Conservation (phyloP, 2,113 vertebrate species). For the Archilochus colubris region DNA sequence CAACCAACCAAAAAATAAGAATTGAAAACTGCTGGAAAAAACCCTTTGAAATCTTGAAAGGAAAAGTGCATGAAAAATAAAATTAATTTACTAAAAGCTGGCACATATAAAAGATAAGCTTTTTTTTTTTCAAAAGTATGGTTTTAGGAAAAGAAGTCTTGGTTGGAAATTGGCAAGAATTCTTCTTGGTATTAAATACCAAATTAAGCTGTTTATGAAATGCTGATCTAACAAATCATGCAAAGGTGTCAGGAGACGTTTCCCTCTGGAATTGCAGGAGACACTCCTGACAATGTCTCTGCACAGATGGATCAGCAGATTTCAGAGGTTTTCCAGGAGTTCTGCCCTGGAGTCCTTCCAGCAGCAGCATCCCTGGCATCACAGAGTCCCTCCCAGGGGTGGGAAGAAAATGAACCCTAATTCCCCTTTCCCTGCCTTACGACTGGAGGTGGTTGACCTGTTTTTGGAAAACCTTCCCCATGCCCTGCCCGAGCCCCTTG, state of each 20-base stretch:
- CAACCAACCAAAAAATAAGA: not conserved
- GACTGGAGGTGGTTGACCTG: not conserved
- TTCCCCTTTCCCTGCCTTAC: not conserved
- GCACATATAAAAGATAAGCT: fast-evolving
- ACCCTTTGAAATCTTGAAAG: not conserved
- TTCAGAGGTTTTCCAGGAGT: not conserved
- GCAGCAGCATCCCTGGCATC: fast-evolving
- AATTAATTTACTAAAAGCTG: not conserved
- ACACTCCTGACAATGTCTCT: not conserved
- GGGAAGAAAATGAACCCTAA: fast-evolving
- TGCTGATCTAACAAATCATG: not conserved
- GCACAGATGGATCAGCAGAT: not conserved
- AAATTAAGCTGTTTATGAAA: not conserved
- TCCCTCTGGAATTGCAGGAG: not conserved
- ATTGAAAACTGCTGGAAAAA: not conserved
- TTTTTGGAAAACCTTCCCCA: not conserved
- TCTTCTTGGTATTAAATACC: not conserved
- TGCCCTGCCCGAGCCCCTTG: not conserved
- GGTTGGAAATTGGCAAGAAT: too few relatives aligned
- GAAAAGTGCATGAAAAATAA: fast-evolving
- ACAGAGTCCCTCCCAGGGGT: not conserved
- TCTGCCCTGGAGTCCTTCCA: not conserved
- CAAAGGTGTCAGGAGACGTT: fast-evolving
- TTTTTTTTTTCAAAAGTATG: fast-evolving
- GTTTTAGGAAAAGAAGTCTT: too few relatives aligned